Percentiles rank a stretch among this genome's conserved stretches.
Conservation (phyloP, 1,140 invertebrate species). For the Aphelenchoides avenae region DNA sequence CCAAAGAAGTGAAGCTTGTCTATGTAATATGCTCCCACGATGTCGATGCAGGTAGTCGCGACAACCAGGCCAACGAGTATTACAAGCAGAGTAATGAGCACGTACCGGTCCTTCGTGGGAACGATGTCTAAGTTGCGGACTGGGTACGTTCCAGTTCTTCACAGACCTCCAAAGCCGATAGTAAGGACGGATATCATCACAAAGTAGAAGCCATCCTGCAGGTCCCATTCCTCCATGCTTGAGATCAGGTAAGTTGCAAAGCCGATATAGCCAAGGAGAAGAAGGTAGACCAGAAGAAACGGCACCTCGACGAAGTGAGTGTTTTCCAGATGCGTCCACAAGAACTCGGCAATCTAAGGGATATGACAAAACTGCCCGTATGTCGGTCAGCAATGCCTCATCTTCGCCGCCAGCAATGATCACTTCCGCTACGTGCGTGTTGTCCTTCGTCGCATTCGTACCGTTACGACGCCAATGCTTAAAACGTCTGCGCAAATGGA, state of each 20-base stretch:
- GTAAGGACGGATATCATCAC: constrained; percentile 57
- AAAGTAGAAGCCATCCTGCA: constrained; percentile 52
- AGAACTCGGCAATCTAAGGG: constrained; percentile 52
- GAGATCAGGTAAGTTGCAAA: constrained; percentile 46
- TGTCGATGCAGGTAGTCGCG: constrained; percentile 55
- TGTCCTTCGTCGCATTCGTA: constrained; percentile 14
- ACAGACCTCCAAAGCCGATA: constrained; percentile 54
- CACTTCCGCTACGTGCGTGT: constrained; percentile 35
- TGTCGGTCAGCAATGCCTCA: neutral
- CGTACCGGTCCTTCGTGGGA: constrained; percentile 50
- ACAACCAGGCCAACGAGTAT: constrained; percentile 52
- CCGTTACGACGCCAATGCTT: constrained; percentile 38
- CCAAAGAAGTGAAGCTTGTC: constrained; percentile 58
- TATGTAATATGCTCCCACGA: constrained; percentile 58
- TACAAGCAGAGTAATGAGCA: constrained; percentile 40
- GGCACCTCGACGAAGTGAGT: constrained; percentile 57
- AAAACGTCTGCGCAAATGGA: constrained; percentile 37
- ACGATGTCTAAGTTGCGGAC: constrained; percentile 42
- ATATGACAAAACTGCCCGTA: constrained; percentile 13
- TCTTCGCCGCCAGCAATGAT: constrained; percentile 47
- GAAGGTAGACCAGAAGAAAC: constrained; percentile 45
- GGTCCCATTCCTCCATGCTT: constrained; percentile 46
- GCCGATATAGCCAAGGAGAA: constrained; percentile 49
- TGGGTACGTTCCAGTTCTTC: neutral
- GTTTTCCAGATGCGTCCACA: constrained; percentile 58